Evolutionary conservation across 2,888 invertebrate species (phyloP).

Genomic region (Cantharis rufa): DNA sequence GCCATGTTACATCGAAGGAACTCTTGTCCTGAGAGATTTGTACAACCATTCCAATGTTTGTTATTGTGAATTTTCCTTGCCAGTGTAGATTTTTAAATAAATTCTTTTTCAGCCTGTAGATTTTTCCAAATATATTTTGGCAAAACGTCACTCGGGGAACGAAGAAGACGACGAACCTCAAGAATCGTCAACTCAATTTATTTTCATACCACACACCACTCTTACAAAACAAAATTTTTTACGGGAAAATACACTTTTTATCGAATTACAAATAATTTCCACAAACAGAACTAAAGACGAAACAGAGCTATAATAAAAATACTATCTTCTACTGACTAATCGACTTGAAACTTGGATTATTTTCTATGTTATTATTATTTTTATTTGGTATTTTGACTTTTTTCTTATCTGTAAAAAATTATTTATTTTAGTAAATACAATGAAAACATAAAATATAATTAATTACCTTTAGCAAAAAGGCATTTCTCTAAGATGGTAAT

Average conservation of each 20-base stretch:
- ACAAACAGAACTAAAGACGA: conserved; percentile 32
- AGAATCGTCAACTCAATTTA: conserved; percentile 60
- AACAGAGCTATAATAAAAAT: conserved; percentile 30
- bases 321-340: neutral
- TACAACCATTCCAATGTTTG: conserved; percentile 45
- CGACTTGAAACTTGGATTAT: neutral
- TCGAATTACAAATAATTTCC: conserved; percentile 60
- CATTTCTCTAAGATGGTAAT: conserved; percentile 56
- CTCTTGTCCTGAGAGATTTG: conserved; percentile 67
- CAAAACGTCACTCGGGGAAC: conserved; percentile 57
- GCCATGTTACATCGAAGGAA: conserved; percentile 72
- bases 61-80: neutral
- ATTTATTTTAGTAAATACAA: conserved; percentile 6
- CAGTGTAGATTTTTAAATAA: neutral
- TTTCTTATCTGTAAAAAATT: neutral
- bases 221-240: conserved; percentile 64
- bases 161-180: conserved; percentile 54
- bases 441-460: neutral
- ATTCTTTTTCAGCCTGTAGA: conserved; percentile 61
- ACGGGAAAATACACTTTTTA: conserved; percentile 64
- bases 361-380: neutral
- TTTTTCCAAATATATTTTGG: conserved; percentile 66
- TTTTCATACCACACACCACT: conserved; percentile 69
- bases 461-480: conserved; percentile 19
- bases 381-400: neutral